Evolutionary conservation across 1,140 invertebrate genomes (phyloP), one percentile per base, ranked within the genome.

Genomic region (Limonius californicus): DNA sequence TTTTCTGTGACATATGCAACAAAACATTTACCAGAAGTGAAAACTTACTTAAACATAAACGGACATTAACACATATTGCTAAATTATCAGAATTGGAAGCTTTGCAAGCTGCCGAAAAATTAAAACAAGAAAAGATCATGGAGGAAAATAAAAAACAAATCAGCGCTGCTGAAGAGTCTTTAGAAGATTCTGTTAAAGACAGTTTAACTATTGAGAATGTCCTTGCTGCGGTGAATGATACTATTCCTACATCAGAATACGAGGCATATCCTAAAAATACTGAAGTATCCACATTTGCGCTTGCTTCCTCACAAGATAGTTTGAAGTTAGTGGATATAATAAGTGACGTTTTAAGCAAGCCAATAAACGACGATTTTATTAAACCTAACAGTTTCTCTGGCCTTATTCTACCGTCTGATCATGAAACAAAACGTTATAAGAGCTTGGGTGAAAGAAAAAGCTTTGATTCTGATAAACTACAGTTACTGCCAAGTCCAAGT

Each of bases 11-110:
- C 42, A 76, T 83, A 57, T 84, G 82, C 68, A 80, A 80, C 61
- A 83, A 80, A 73, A 75, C 78, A 57, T 84, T 83, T 68, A 72
- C 74, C 50, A 74, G 81, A 16, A 67, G 75, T 9, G 83, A 84
- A 69, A 83, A 81, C 71, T 79, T 79, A 68, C 65, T 79, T 15
- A 79, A 82, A 63, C 83, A 84, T 71, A 79, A 78, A 72, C 75
- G 78, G 61, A 81, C 80, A 30, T 72, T 83, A 27, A 76, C 78
- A 43, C 83, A 84, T 70, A 78, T 82, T 66, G 78, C 81, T 2
- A 82, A 80, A 72, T 68, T 83, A 64, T 81, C 80, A 2, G 80
- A 83, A 75, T 65, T 82, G 15, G 81, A 83, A 76, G 72, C 80
- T 35, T 77, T 2, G n/a, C 2, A 50, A 21, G 20, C 14, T 11